Percentiles rank a stretch among this genome's conserved stretches.
These are phyloP conservation scores for Leptosomus discolor DNA, from an alignment of 2,113 vertebrate species.

Conservation along the genomic window DNA sequence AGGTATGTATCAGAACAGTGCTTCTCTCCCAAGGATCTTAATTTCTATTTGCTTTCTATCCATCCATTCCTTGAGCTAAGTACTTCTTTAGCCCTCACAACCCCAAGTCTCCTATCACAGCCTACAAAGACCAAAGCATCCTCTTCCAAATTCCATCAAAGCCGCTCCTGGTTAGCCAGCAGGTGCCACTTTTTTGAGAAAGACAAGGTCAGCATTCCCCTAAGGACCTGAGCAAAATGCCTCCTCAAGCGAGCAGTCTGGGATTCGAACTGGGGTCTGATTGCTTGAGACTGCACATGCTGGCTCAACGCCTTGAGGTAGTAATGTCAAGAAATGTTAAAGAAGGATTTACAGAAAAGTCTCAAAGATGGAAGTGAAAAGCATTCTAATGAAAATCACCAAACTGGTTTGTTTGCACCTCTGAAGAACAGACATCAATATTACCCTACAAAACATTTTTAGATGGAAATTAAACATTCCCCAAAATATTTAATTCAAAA, in stretches of 20 bases:
- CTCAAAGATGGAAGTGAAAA: neutral
- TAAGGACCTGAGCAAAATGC: slow-evolving; percentile 9
- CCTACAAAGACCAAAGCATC: neutral
- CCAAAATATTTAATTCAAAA: neutral
- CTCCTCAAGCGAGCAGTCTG: neutral
- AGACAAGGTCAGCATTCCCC: slow-evolving; percentile 48
- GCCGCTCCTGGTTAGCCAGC: neutral
- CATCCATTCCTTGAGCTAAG: neutral
- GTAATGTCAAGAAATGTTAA: slow-evolving; percentile 47
- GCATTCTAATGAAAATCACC: neutral
- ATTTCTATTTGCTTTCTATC: neutral
- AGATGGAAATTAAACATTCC: neutral
- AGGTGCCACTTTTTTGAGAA: slow-evolving; percentile 6
- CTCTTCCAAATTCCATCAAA: neutral
- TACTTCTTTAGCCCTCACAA: neutral
- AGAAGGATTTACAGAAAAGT: neutral
- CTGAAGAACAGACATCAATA: neutral
- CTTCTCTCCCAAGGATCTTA: neutral
- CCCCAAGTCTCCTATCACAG: neutral
- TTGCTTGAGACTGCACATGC: neutral
- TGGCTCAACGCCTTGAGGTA: slow-evolving; percentile 23
- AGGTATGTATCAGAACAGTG: neutral
- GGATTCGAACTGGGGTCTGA: neutral
- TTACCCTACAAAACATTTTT: neutral
- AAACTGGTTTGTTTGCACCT: neutral